Evolutionary conservation across 2,797 vertebrate species (phyloP), one percentile per base, ranked within the genome.

Genomic region (Cossypha dichroa): DNA sequence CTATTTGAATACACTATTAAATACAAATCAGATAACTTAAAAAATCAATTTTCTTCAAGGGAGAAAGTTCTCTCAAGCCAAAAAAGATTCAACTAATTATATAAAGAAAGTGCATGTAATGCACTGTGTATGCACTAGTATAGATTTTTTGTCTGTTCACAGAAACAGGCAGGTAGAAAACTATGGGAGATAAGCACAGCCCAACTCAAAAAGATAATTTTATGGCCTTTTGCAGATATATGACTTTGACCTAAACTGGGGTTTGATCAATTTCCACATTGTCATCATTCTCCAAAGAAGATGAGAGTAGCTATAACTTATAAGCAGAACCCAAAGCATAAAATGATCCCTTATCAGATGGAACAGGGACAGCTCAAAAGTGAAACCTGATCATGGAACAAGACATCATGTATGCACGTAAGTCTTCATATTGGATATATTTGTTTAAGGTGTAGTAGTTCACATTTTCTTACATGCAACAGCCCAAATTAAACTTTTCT

Each of bases 21-120:
- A 97, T 96, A 97, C 89, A 97, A 97, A 97, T 97, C 96, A 97
- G 94, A 97, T 97, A 97, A 96, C 95, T 96, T 93, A 91, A 96
- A 97, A 97, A 97, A 97, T 97, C 96, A 96, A 97, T 97, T 97
- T 96, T 96, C 77, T 96, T 96, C 96, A 96, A 96, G 89, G 85
- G 73, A 96, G 94, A 93, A 96, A 88, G 45, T 96, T 97, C 73
- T 96, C 91, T 93, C 84, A 94, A 96, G 92, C 76, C 95, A 96
- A 87, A 96, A 94, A 93, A 96, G 88, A 92, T 87, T 94, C 85
- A 93, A 95, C 93, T 96, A 97, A 97, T 97, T 97, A 96, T 94
- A 96, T 93, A 73, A 93, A 85, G 95, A 95, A 94, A 96, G 73
- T 69, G 54, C 72, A 86, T 72, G 45, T 95, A 97, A 93, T 96